Percentiles rank a stretch among this genome's conserved stretches.
These are phyloP conservation scores for Tenthredo amoena DNA, from an alignment of 2,888 invertebrate genomes.

Conservation along the genomic window DNA sequence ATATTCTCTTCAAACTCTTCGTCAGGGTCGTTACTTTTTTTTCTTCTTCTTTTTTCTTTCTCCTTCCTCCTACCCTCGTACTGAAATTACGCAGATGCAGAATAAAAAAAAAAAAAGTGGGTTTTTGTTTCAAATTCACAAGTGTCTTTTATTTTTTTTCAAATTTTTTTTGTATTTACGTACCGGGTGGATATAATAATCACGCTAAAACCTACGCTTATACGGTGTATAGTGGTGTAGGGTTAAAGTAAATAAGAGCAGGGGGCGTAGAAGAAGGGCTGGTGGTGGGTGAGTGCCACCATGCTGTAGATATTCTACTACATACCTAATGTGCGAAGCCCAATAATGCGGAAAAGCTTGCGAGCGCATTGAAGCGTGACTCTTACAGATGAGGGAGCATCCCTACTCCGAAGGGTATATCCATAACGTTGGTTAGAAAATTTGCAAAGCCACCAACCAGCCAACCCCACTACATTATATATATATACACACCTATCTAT, in stretches of 20 bases:
- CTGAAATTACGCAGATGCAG: no score
- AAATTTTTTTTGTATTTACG: background rate
- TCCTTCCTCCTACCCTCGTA: background rate
- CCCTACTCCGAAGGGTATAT: constrained; percentile 18
- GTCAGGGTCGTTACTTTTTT: background rate
- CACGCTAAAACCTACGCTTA: background rate
- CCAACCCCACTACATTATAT: background rate
- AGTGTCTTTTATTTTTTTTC: no score
- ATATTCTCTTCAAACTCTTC: no score
- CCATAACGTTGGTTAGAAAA: constrained; percentile 34
- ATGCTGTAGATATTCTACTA: background rate
- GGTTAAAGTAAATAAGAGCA: background rate
- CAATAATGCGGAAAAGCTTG: constrained; percentile 64
- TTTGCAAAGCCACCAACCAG: constrained; percentile 15
- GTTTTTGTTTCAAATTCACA: no score
- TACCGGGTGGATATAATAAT: background rate
- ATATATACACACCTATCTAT: background rate
- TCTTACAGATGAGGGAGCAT: constrained; percentile 62
- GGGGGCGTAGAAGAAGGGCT: background rate
- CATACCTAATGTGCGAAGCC: constrained; percentile 55
- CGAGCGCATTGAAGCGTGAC: constrained; percentile 62
- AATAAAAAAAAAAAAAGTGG: no score
- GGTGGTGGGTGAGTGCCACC: background rate
- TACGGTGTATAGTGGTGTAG: background rate
- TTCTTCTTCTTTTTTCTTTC: background rate